Conservation (phyloP, 2,888 invertebrate genomes). For the Coleophora flavipennella region DNA sequence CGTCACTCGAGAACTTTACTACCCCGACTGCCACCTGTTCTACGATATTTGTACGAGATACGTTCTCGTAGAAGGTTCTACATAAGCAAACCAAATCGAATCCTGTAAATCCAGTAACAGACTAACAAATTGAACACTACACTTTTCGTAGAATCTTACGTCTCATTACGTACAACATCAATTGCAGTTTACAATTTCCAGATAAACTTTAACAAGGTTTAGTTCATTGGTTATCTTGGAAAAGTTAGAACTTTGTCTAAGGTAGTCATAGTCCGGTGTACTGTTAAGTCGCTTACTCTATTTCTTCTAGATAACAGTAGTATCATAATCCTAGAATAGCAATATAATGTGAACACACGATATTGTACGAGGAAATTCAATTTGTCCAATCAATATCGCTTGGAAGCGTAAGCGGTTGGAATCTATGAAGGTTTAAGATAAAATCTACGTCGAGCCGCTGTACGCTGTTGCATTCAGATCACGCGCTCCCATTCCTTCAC, state of each 20-base stretch:
- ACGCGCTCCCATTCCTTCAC: conserved; percentile 59
- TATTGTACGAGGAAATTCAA: conserved; percentile 45
- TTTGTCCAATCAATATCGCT: conserved; percentile 41
- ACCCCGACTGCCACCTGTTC: too few species aligned
- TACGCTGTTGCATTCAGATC: conserved; percentile 52
- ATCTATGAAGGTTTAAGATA: conserved; percentile 45
- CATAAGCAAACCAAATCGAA: too few species aligned
- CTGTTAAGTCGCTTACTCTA: too few species aligned
- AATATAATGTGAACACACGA: conserved; percentile 34
- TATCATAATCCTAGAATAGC: conserved; percentile 13
- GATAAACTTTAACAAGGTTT: conserved; percentile 4
- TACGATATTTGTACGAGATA: too few species aligned
- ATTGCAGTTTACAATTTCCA: conserved; percentile 9
- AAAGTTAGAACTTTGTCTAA: too few species aligned
- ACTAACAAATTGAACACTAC: conserved; percentile 20
- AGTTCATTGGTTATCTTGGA: too few species aligned
- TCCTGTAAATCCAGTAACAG: too few species aligned
- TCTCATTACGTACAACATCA: conserved; percentile 13
- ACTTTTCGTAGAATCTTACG: conserved; percentile 12
- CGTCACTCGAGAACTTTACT: too few species aligned
- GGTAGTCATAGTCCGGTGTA: too few species aligned
- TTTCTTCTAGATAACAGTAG: too few species aligned
- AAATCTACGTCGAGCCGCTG: conserved; percentile 46
- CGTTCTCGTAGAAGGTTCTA: too few species aligned
- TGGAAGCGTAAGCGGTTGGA: conserved; percentile 35